Conservation (phyloP, 2,888 invertebrate genomes). For the Chloroclystis v-ata region DNA sequence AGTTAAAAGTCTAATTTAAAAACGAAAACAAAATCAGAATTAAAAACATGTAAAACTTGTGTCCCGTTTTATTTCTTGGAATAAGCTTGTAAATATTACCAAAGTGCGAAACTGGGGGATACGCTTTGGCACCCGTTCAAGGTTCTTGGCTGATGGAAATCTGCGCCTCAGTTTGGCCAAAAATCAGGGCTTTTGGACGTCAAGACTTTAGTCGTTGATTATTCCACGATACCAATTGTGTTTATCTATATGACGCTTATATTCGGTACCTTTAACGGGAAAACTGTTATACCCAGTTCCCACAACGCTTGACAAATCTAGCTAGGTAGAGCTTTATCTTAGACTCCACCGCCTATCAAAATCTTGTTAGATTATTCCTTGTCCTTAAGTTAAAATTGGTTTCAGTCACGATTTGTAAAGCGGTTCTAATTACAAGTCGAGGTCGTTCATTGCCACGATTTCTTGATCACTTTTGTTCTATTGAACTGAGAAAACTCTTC, state of each 20-base stretch:
- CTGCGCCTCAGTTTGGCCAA: conserved; percentile 71
- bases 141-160: conserved; percentile 58
- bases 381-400: conserved; percentile 11
- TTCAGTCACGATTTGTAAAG: conserved; percentile 22
- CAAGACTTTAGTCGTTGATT: conserved; percentile 30
- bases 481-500: not conserved
- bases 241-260: too few species aligned
- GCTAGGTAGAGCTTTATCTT: too few species aligned
- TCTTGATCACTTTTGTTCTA: not conserved
- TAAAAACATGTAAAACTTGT: not conserved
- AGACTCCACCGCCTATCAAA: too few species aligned
- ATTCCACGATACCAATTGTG: too few species aligned
- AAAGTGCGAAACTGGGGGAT: conserved; percentile 50
- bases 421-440: conserved; percentile 19
- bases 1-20: too few species aligned
- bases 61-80: conserved; percentile 46
- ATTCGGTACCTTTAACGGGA: too few species aligned
- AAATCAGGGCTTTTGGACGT: conserved; percentile 47
- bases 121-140: conserved; percentile 73
- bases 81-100: conserved; percentile 50
- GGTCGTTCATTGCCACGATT: conserved; percentile 26
- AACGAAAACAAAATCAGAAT: not conserved
- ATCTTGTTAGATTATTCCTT: not conserved
- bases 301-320: too few species aligned
- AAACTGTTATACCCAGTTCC: too few species aligned